Conservation (phyloP, 2,113 vertebrate genomes). For the Otolemur garnettii region DNA sequence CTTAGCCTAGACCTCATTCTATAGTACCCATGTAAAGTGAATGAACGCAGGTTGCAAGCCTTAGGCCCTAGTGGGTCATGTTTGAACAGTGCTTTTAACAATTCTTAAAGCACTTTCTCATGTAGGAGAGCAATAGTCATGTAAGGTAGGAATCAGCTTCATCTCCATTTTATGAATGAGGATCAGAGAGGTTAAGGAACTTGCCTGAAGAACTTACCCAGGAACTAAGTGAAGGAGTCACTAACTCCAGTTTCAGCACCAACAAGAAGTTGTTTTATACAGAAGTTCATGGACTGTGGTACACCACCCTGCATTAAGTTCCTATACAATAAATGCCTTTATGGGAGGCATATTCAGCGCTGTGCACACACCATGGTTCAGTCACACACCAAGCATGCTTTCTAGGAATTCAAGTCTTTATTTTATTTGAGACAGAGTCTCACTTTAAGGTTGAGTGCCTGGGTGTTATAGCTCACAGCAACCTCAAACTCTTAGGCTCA, state of each 20-base stretch:
- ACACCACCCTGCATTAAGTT: background rate
- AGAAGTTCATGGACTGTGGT: background rate
- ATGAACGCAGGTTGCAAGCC: background rate
- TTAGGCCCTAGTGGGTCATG: background rate
- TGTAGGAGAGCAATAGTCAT: background rate
- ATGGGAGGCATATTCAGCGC: background rate
- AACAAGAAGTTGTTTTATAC: background rate
- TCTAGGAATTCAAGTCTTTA: background rate
- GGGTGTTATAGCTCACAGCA: too few relatives aligned
- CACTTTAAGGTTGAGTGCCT: too few relatives aligned
- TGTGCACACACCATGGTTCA: background rate
- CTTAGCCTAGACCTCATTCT: background rate
- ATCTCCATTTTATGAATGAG: background rate
- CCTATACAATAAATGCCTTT: background rate
- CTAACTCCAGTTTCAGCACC: background rate
- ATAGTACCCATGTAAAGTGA: background rate
- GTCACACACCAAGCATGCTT: background rate
- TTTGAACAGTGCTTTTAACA: background rate
- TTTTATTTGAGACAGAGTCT: too few relatives aligned
- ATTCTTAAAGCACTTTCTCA: conserved; percentile 14
- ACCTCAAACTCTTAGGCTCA: too few relatives aligned
- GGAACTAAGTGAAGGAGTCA: background rate
- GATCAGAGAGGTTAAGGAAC: background rate
- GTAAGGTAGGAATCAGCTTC: background rate
- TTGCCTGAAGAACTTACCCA: background rate